Evolutionary conservation across 2,797 vertebrate genomes (phyloP), one percentile per base, ranked within the genome.

Genomic region (Molossus molossus): DNA sequence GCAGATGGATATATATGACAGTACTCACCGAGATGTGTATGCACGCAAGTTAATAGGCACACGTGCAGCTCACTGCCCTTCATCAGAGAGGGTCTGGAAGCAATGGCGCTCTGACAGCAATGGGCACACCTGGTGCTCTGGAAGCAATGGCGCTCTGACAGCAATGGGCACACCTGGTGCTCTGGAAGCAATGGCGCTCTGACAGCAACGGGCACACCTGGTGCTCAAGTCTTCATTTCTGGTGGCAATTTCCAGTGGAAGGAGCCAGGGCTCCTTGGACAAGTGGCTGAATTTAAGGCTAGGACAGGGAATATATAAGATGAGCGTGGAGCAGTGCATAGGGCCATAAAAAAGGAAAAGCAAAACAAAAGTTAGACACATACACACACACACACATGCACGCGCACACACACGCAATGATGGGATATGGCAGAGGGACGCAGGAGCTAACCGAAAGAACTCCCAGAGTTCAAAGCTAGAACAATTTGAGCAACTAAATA

Each of bases 401-500:
- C 18, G 67, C 58, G 20, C 3, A 83, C 12, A 48, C 18, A 72
- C 13, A 73, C 6, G 33, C 4, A 65, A 27, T 1, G 8, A 2
- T 60, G 14, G 11, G 40, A 23, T 76, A 17, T 48, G 40, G 72
- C 37, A 85, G 84, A 84, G 21, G 9, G 20, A 83, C 9, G 9
- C 8, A 70, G 20, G 6, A 86, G 23, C 9, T 75, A 81, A 21
- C 2, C 65, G 48, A 77, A 81, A 85, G 72, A 88, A 65, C 7
- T 72, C 33, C 45, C 45, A 90, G 50, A 15, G 9, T 40, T 73
- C 88, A 92, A 94, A 73, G 45, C 14, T 82, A 37, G 58, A 65
- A 94, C 17, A 90, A 88, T 57, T 10, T 64, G n/a, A 73, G 2
- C 25, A 94, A 81, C 29, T 79, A 85, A 96, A 90, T 48, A 37